phyloP scores from a whole-genome alignment of 2,113 vertebrate species.

The Hydrochoerus hydrochaeris region DNA sequence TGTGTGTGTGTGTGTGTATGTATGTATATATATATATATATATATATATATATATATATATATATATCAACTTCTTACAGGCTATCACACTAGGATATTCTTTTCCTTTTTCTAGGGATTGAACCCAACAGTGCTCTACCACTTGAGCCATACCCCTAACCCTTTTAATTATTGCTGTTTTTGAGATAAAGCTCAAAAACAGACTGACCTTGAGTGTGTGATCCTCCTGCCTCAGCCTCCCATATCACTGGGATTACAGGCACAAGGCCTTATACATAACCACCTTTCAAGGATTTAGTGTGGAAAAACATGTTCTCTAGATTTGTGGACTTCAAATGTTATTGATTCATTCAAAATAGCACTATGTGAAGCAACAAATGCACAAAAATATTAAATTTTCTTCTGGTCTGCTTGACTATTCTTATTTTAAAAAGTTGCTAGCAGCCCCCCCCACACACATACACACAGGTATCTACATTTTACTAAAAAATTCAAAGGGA shows the following conservation, averaged over 20 bases:
- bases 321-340: slow-evolving; percentile 45
- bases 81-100: slow-evolving; percentile 26
- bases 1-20: too few species aligned
- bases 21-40: too few species aligned
- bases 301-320: slow-evolving; percentile 23
- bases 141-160: not conserved
- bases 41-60: too few species aligned
- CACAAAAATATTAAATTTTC: slow-evolving; percentile 27
- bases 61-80: not conserved
- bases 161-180: not conserved
- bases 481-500: slow-evolving; percentile 66
- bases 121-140: not conserved
- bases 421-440: slow-evolving; percentile 19
- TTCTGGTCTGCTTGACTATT: slow-evolving; percentile 20
- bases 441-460: not conserved
- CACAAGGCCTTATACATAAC: not conserved
- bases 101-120: not conserved
- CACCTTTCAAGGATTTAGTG: not conserved
- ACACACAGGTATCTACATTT: slow-evolving; percentile 24
- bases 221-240: not conserved
- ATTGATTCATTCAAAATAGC: slow-evolving; percentile 40
- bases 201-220: not conserved
- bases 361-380: slow-evolving; percentile 37
- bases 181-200: not conserved
- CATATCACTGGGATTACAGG: not conserved